Percentiles rank a stretch among this genome's conserved stretches.
Evolutionary conservation across 2,113 vertebrate species (phyloP).

Genomic region (Paedocypris sp.): DNA sequence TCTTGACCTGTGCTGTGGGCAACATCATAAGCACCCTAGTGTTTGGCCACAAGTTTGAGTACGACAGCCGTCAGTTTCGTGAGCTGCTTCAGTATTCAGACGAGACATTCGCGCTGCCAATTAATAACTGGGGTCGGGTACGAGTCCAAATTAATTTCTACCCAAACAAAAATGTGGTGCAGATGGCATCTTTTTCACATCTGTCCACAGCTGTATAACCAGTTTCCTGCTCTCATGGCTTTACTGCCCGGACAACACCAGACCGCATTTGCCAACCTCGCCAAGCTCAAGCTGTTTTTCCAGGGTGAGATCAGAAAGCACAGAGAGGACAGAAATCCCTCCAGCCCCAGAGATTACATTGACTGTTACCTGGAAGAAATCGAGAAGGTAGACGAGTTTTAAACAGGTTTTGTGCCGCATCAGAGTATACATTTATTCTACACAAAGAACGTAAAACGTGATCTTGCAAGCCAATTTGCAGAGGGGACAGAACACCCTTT

Average conservation of each 20-base stretch:
- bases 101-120: neutral
- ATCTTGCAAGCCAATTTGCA: no score
- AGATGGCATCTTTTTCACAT: neutral
- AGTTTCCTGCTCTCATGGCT: constrained; percentile 13
- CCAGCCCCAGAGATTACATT: constrained; percentile 15
- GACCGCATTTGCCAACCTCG: neutral
- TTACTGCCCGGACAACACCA: constrained; percentile 15
- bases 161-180: neutral
- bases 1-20: constrained; percentile 57
- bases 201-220: constrained; percentile 8
- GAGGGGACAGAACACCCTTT: no score
- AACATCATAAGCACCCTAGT: constrained; percentile 66
- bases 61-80: constrained; percentile 40
- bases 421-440: no score
- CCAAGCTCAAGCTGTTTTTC: constrained; percentile 16
- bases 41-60: constrained; percentile 64
- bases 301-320: constrained; percentile 8
- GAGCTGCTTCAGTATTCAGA: constrained; percentile 11
- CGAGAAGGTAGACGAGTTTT: constrained; percentile 4
- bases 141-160: neutral
- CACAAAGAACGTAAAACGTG: no score
- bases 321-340: constrained; percentile 3
- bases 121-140: constrained; percentile 7
- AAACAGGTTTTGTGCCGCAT: no score
- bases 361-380: constrained; percentile 24